These are phyloP conservation scores for Cranoglanis bouderius DNA, from an alignment of 2,113 vertebrate genomes.

Conservation along the genomic window DNA sequence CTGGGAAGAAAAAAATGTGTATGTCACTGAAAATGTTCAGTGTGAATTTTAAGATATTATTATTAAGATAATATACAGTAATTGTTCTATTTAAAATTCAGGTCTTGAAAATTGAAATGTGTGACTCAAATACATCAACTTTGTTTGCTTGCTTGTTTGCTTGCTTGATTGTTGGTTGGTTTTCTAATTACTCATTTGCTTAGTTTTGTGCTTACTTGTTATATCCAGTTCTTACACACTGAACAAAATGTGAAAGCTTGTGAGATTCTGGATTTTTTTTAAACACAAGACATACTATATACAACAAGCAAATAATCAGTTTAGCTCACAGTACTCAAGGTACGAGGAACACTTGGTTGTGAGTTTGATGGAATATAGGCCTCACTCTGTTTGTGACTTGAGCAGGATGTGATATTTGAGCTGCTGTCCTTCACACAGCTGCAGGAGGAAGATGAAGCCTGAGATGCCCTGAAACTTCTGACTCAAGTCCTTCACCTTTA, in stretches of 20 bases:
- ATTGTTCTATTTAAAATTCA: neutral
- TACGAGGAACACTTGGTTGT: neutral
- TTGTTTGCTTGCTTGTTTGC: neutral
- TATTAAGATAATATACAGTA: neutral
- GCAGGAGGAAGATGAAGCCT: constrained; percentile 86
- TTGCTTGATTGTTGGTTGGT: neutral
- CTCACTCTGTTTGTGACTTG: constrained; percentile 84
- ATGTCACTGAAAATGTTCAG: neutral
- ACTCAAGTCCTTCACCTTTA: constrained; percentile 87
- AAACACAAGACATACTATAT: neutral
- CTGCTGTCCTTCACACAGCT: constrained; percentile 81
- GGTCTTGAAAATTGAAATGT: neutral
- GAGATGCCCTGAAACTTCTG: constrained; percentile 84
- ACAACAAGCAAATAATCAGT: neutral
- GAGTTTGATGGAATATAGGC: neutral
- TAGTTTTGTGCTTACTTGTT: neutral
- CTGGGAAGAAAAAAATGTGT: neutral
- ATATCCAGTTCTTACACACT: neutral
- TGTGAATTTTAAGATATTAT: neutral
- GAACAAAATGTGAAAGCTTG: neutral
- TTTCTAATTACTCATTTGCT: neutral
- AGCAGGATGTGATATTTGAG: constrained; percentile 86
- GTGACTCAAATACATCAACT: neutral
- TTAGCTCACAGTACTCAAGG: neutral
- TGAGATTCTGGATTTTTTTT: neutral